Conservation (phyloP, 2,888 invertebrate genomes). For the Hirtodrosophila alboralis region DNA sequence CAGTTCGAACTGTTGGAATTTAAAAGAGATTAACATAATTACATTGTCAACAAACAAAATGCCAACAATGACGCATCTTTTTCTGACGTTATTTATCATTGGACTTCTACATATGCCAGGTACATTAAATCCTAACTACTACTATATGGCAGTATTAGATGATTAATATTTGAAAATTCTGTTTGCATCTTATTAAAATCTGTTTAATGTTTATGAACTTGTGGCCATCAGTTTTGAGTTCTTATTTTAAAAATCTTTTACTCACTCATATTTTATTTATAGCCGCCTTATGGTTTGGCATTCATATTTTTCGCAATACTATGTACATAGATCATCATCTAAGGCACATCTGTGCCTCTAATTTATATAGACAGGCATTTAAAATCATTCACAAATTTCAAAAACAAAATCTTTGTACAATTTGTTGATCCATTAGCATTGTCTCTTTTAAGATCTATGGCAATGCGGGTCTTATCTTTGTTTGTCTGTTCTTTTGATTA, state of each 20-base stretch:
- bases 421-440: conserved; percentile 29
- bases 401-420: conserved; percentile 12
- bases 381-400: conserved; percentile 9
- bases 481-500: conserved; percentile 8
- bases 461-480: conserved; percentile 1
- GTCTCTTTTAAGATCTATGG: background rate
- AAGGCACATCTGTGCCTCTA: conserved; percentile 23
- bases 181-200: too few species aligned
- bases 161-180: too few species aligned
- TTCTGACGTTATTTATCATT: conserved; percentile 56
- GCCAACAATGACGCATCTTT: conserved; percentile 53
- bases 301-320: conserved; percentile 31
- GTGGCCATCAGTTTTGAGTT: conserved; percentile 4
- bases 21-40: conserved; percentile 22
- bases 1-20: conserved; percentile 5
- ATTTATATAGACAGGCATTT: background rate
- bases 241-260: conserved; percentile 29
- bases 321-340: too few species aligned
- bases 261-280: conserved; percentile 27
- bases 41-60: conserved; percentile 27
- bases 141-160: too few species aligned
- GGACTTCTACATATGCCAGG: conserved; percentile 57
- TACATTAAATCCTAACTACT: conserved; percentile 26
- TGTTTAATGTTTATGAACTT: conserved; percentile 22
- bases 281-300: conserved; percentile 12